These are phyloP conservation scores for Drosophila auraria DNA, from an alignment of 1,140 invertebrate species.

Conservation along the genomic window DNA sequence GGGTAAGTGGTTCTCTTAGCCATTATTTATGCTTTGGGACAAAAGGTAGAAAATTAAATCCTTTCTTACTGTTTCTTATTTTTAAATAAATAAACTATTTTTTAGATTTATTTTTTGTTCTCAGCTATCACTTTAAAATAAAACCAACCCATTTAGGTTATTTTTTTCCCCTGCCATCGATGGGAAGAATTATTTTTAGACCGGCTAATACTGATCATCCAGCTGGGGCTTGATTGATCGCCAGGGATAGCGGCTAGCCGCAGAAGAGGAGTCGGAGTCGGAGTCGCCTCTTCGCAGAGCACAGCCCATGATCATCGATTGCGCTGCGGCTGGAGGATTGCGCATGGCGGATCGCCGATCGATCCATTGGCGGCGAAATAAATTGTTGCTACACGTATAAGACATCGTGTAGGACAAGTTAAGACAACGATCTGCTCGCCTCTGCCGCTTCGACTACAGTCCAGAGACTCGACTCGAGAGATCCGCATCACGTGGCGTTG, in stretches of 20 bases:
- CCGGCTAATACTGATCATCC: constrained; percentile 62
- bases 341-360: constrained; percentile 28
- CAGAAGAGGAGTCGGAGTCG: not conserved
- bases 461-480: constrained; percentile 5
- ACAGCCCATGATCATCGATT: constrained; percentile 62
- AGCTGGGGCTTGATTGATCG: constrained; percentile 71
- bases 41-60: too few relatives aligned
- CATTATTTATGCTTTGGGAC: too few relatives aligned
- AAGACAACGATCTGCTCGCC: constrained; percentile 80
- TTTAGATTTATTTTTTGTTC: not conserved
- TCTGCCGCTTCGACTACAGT: constrained; percentile 37
- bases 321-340: constrained; percentile 25
- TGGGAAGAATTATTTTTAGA: constrained; percentile 69
- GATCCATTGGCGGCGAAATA: constrained; percentile 59
- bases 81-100: not conserved
- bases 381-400: constrained; percentile 83
- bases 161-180: not conserved
- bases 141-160: constrained; percentile 5
- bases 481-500: constrained; percentile 44
- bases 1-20: too few relatives aligned
- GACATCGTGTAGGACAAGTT: constrained; percentile 83
- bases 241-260: constrained; percentile 33
- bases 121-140: not conserved
- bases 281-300: not conserved
- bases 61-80: not conserved